phyloP scores from a whole-genome alignment of 2,797 vertebrate genomes.

The Nannoperca obscura region DNA sequence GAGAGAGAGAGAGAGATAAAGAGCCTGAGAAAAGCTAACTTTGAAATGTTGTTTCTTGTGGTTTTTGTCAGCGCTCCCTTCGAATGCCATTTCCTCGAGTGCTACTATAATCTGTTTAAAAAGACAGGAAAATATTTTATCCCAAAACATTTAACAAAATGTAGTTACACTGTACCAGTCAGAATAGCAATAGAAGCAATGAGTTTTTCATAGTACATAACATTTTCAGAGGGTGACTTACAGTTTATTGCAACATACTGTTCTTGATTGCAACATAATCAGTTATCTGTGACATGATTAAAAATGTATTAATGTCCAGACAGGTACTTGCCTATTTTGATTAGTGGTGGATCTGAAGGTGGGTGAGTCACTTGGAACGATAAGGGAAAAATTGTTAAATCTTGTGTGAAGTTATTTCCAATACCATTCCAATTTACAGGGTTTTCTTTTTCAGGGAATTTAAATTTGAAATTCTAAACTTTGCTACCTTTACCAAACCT shows the following conservation, averaged over 20 bases:
- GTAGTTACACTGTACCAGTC: not conserved
- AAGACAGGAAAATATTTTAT: not conserved
- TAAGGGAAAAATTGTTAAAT: not conserved
- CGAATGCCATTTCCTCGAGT: constrained; percentile 24
- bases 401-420: not conserved
- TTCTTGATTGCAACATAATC: not conserved
- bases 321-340: not conserved
- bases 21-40: constrained; percentile 8
- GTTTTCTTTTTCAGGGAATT: not conserved
- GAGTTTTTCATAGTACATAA: not conserved
- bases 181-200: not conserved
- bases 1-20: not conserved
- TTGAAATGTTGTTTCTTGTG: constrained; percentile 22
- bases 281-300: not conserved
- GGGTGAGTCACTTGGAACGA: not conserved
- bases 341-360: not conserved
- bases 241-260: not conserved
- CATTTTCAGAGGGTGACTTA: not conserved
- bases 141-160: not conserved
- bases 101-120: not conserved
- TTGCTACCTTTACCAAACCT: not conserved
- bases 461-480: not conserved
- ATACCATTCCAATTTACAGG: not conserved
- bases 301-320: constrained; percentile 2
- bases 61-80: not conserved